phyloP scores from a whole-genome alignment of 2,113 vertebrate species.

The Pteronura brasiliensis region DNA sequence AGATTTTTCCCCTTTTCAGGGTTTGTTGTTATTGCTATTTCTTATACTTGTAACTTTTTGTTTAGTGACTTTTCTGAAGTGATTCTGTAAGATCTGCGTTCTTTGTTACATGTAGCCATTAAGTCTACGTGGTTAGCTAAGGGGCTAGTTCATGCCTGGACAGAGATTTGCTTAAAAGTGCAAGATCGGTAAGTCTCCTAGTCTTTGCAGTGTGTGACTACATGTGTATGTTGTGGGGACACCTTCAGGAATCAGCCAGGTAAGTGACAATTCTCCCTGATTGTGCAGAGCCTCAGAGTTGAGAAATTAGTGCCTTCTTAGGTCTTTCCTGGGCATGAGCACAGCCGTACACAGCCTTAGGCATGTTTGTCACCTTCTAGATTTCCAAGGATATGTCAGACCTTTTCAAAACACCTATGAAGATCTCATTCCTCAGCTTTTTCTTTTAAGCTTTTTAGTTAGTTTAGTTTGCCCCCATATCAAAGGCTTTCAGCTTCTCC shows the following conservation, averaged over 20 bases:
- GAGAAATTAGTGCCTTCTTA: neutral
- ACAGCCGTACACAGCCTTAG: neutral
- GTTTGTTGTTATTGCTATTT: neutral
- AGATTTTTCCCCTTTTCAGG: neutral
- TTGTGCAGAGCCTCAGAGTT: neutral
- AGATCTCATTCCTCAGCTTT: neutral
- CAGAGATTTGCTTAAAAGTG: neutral
- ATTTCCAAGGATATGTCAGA: neutral
- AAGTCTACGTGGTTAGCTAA: neutral
- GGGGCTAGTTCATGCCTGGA: neutral
- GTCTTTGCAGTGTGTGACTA: neutral
- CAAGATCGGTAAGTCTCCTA: too few species aligned
- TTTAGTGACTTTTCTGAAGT: neutral
- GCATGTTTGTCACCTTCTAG: neutral
- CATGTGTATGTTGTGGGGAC: neutral
- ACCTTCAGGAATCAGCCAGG: neutral
- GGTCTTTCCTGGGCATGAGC: neutral
- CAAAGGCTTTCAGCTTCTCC: neutral
- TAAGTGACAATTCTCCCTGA: neutral
- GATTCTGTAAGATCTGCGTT: neutral
- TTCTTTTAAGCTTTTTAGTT: neutral
- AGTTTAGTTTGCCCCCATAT: neutral
- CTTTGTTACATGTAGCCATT: neutral
- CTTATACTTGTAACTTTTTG: neutral
- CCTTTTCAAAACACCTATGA: neutral